phyloP scores from a whole-genome alignment of 2,888 invertebrate species.

The Diplazon laetatorius region DNA sequence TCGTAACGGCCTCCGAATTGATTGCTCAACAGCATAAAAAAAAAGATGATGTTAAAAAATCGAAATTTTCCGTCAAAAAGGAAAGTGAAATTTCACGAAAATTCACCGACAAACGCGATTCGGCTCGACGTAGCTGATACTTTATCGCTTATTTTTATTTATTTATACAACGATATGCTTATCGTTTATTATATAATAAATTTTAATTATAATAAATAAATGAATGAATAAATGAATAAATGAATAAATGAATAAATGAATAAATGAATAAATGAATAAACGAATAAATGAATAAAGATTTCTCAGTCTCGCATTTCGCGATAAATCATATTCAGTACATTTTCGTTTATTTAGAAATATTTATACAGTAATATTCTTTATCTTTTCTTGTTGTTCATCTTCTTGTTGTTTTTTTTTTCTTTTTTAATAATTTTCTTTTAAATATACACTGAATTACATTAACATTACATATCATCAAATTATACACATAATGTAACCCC shows the following conservation, averaged over 20 bases:
- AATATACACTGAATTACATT: slow-evolving; percentile 81
- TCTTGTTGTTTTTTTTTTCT: slow-evolving; percentile 56
- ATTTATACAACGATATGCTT: slow-evolving; percentile 77
- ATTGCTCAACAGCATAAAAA: slow-evolving; percentile 30
- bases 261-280: no score
- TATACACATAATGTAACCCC: slow-evolving; percentile 77
- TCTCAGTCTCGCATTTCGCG: no score
- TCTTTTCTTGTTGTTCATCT: slow-evolving; percentile 52
- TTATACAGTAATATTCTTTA: slow-evolving; percentile 75
- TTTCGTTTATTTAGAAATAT: slow-evolving; percentile 81
- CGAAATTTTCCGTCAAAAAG: slow-evolving; percentile 68
- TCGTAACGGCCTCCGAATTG: slow-evolving; percentile 50
- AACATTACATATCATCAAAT: slow-evolving; percentile 78
- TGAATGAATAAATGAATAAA: no score
- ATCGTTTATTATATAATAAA: slow-evolving; percentile 52
- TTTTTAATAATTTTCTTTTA: slow-evolving; percentile 49
- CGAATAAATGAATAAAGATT: no score
- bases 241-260: no score
- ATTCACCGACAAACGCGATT: slow-evolving; percentile 31
- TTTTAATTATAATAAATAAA: no score
- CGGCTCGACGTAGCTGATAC: slow-evolving; percentile 10
- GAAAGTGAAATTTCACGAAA: slow-evolving; percentile 69
- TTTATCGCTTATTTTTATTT: slow-evolving; percentile 69
- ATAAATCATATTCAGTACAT: slow-evolving; percentile 71
- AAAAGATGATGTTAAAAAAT: slow-evolving; percentile 11